Percentiles rank a stretch among this genome's conserved stretches.
These are phyloP conservation scores for Boulengeromyrus knoepffleri DNA, from an alignment of 2,113 vertebrate genomes.

Conservation along the genomic window DNA sequence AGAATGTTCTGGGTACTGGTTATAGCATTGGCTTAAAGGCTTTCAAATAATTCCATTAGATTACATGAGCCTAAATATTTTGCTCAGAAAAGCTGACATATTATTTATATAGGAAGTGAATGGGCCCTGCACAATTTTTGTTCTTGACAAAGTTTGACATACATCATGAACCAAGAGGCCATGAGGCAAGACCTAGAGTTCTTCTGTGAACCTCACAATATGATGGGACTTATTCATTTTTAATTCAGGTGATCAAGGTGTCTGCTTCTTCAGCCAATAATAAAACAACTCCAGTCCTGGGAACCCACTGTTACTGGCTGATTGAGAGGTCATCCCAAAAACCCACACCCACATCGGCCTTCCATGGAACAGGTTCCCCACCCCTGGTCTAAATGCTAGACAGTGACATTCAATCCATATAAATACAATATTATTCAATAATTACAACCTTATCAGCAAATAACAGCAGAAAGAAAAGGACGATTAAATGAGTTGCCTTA, in stretches of 20 bases:
- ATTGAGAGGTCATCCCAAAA: too few species aligned
- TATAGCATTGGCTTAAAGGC: constrained; percentile 7
- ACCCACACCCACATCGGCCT: too few species aligned
- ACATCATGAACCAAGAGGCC: constrained; percentile 13
- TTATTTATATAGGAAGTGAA: constrained; percentile 23
- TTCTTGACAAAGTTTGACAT: constrained; percentile 20
- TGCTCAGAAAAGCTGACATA: constrained; percentile 22
- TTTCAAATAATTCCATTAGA: constrained; percentile 25
- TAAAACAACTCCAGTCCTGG: too few species aligned
- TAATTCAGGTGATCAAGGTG: neutral
- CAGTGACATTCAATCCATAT: neutral
- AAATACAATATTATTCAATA: neutral
- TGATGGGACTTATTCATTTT: neutral
- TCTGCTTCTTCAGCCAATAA: neutral
- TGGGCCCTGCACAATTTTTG: constrained; percentile 28
- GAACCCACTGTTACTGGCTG: too few species aligned
- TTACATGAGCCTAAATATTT: constrained; percentile 33
- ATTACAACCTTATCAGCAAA: neutral
- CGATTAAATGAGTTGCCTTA: neutral
- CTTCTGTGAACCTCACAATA: neutral
- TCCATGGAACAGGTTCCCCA: too few species aligned
- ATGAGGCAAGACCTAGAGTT: neutral
- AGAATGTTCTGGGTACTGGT: neutral
- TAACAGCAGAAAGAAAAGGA: neutral
- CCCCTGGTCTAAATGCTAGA: neutral